Conservation (phyloP, 2,113 vertebrate genomes). For the Anolis carolinensis region DNA sequence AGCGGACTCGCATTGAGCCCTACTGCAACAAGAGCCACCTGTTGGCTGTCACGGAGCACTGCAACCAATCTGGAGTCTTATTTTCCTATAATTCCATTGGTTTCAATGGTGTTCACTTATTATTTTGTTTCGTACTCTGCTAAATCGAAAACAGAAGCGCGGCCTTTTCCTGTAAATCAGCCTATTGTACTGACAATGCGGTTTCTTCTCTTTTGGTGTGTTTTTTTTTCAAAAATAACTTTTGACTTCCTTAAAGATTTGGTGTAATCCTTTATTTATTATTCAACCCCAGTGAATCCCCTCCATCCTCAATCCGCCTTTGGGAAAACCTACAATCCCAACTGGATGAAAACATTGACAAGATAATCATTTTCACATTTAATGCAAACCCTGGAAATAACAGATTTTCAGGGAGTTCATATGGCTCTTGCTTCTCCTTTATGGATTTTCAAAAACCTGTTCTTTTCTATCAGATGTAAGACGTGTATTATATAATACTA, state of each 20-base stretch:
- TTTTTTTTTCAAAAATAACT: not conserved
- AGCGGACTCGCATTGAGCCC: too few relatives aligned
- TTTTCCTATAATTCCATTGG: not conserved
- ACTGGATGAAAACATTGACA: not conserved
- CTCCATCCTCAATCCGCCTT: not conserved
- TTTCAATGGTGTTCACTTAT: not conserved
- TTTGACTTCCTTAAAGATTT: constrained; percentile 67
- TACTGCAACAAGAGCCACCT: too few relatives aligned
- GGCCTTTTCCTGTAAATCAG: constrained; percentile 58
- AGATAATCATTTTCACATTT: not conserved
- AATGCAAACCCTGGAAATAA: not conserved
- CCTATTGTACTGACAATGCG: constrained; percentile 3
- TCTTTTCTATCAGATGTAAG: too few relatives aligned
- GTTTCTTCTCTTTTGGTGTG: constrained; percentile 60
- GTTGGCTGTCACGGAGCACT: too few relatives aligned
- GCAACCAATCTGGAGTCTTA: not conserved
- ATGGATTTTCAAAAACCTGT: not conserved
- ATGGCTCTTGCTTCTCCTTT: not conserved
- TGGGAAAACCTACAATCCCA: constrained; percentile 49
- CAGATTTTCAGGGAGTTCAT: too few relatives aligned
- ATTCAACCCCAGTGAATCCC: not conserved
- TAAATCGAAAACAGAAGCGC: constrained; percentile 53
- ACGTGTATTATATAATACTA: too few relatives aligned
- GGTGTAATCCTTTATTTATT: constrained; percentile 42
- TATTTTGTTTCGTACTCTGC: not conserved